phyloP scores from a whole-genome alignment of 1,140 invertebrate genomes.

The Bombus difficillimus region DNA sequence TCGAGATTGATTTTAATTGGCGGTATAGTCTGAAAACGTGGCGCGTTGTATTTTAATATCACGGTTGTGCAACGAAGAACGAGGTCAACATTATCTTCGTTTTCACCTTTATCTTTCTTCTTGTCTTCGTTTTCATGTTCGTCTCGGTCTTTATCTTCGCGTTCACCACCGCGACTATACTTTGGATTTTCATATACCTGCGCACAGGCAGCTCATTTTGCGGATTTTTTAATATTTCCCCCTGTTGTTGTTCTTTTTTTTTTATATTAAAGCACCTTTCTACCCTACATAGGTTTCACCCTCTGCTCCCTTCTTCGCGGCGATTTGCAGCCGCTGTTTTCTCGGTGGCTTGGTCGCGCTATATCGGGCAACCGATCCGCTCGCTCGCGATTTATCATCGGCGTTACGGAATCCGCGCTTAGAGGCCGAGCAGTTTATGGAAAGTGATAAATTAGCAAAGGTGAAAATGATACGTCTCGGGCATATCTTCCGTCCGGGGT shows the following conservation, averaged over 20 bases:
- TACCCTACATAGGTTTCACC: too few species aligned
- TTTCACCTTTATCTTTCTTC: background rate
- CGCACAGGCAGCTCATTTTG: too few species aligned
- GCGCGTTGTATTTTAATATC: constrained; percentile 7
- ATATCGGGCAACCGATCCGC: constrained; percentile 31
- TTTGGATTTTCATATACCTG: too few species aligned
- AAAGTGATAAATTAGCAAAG: constrained; percentile 74
- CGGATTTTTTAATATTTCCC: too few species aligned
- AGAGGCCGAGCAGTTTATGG: constrained; percentile 60
- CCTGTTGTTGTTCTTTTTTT: too few species aligned
- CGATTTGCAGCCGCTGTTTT: background rate
- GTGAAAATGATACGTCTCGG: constrained; percentile 74
- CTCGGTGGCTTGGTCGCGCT: background rate
- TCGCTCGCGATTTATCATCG: constrained; percentile 62
- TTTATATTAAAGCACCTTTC: too few species aligned
- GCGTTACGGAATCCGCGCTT: constrained; percentile 61
- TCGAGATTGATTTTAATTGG: constrained; percentile 47
- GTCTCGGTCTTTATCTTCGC: too few species aligned
- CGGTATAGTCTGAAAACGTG: background rate
- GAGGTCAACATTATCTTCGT: background rate
- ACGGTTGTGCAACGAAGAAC: background rate
- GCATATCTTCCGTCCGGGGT: constrained; percentile 68
- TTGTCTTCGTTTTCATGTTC: background rate
- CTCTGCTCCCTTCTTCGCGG: too few species aligned
- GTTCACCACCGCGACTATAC: too few species aligned